Percentiles rank a stretch among this genome's conserved stretches.
These are phyloP conservation scores for Eurystomus gularis DNA, from an alignment of 2,113 vertebrate genomes.

Conservation along the genomic window DNA sequence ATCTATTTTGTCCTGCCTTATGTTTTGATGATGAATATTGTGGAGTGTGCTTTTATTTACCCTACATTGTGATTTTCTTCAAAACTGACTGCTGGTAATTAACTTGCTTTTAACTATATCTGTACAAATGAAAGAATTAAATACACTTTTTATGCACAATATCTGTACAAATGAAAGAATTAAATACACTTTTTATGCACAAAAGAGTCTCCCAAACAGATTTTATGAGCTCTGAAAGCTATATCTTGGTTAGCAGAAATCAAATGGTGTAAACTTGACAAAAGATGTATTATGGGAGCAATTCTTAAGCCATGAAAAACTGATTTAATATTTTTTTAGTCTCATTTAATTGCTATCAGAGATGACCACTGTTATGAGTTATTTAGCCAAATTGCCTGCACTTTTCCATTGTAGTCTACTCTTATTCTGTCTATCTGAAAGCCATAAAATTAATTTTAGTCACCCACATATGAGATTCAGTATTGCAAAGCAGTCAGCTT, in stretches of 20 bases:
- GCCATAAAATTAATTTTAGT: neutral
- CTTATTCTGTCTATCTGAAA: neutral
- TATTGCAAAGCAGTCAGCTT: neutral
- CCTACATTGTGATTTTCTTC: neutral
- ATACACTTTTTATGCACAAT: neutral
- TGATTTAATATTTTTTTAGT: neutral
- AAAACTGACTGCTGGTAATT: neutral
- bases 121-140: neutral
- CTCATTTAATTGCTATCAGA: neutral
- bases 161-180: neutral
- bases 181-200: neutral
- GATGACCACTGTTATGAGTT: neutral
- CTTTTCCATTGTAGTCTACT: neutral
- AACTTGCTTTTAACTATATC: neutral
- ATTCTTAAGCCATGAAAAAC: neutral
- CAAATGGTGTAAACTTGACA: neutral
- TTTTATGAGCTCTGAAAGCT: neutral
- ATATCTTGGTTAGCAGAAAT: neutral
- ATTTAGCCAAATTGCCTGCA: neutral
- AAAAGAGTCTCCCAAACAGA: neutral
- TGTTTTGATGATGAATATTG: neutral
- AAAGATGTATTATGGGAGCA: neutral
- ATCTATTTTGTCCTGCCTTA: neutral
- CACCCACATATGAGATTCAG: neutral
- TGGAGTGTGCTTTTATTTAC: neutral